Percentiles rank a stretch among this genome's conserved stretches.
These are phyloP conservation scores for Genyomyrus donnyi DNA, from an alignment of 2,113 vertebrate genomes.

Conservation along the genomic window DNA sequence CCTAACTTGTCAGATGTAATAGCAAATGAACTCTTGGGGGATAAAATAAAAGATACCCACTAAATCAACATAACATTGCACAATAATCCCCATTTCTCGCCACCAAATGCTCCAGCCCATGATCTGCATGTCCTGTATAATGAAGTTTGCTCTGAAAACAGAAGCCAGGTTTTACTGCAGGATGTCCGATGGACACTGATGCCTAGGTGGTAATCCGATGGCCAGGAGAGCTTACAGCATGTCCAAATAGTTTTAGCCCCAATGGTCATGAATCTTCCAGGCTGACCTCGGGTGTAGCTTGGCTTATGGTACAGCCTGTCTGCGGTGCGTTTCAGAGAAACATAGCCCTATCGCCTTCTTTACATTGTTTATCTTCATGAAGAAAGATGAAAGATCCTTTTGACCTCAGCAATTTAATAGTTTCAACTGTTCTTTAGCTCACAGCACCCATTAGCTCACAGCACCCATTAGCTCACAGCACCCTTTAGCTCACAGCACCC, in stretches of 20 bases:
- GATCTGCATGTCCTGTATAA: background rate
- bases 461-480: no score
- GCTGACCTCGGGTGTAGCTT: background rate
- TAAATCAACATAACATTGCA: background rate
- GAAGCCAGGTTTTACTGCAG: background rate
- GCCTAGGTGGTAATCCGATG: background rate
- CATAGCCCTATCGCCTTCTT: background rate
- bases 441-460: no score
- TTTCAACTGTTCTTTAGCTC: background rate
- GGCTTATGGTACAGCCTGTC: background rate
- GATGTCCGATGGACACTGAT: background rate
- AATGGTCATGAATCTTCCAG: background rate
- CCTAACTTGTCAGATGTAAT: background rate
- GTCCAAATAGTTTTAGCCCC: background rate
- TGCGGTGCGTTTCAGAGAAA: background rate
- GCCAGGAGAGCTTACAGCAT: background rate
- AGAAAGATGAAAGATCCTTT: background rate
- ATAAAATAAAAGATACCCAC: background rate
- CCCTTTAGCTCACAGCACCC: background rate
- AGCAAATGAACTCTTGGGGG: background rate
- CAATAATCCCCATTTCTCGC: background rate
- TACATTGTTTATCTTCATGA: background rate
- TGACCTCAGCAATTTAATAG: background rate
- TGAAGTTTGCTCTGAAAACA: background rate
- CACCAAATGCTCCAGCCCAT: background rate